Conservation (phyloP, 2,113 vertebrate genomes). For the Pelecanus crispus region DNA sequence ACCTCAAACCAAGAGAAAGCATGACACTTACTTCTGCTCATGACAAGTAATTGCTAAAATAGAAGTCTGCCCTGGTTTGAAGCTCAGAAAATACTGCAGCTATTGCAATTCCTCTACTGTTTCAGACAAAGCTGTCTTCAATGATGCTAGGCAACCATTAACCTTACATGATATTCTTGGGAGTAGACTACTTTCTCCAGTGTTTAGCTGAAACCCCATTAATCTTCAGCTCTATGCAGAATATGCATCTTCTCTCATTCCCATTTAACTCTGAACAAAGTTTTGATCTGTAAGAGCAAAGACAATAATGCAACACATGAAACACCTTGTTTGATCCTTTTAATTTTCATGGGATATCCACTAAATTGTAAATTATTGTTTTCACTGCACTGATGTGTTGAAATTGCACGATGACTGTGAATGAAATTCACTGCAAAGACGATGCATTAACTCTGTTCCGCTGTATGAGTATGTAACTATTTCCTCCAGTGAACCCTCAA, state of each 20-base stretch:
- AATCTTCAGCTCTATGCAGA: not conserved
- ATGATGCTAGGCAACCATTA: not conserved
- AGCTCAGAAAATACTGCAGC: not conserved
- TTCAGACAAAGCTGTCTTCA: not conserved
- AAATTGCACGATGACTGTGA: not conserved
- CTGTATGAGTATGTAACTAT: not conserved
- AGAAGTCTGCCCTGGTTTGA: not conserved
- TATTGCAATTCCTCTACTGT: not conserved
- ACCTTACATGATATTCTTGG: not conserved
- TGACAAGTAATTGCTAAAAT: not conserved
- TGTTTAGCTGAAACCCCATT: not conserved
- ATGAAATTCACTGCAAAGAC: not conserved
- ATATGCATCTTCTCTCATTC: not conserved
- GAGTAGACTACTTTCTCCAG: not conserved
- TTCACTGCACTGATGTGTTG: not conserved
- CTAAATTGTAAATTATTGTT: not conserved
- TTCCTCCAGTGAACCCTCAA: not conserved
- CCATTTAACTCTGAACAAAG: not conserved
- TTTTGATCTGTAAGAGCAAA: not conserved
- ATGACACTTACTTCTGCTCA: not conserved
- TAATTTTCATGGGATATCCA: not conserved
- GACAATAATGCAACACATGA: not conserved
- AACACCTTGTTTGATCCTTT: not conserved
- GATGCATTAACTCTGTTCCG: not conserved
- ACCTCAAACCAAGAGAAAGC: not conserved